Base-by-base conservation (phyloP, 2,113 vertebrate species). In the Neotragus pygmaeus region DNA sequence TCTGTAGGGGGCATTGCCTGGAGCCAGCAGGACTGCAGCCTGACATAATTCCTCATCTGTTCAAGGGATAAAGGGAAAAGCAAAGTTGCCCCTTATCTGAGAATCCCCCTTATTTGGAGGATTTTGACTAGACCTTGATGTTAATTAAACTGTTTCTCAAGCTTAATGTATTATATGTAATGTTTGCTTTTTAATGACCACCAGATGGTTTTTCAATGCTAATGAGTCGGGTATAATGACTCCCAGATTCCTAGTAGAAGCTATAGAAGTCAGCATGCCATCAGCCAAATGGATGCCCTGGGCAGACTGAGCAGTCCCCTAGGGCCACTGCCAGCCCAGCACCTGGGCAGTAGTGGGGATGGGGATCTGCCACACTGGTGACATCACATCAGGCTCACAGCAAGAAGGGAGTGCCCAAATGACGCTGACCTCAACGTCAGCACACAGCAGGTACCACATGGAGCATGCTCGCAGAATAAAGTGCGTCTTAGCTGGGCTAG, bases 101-200 rank as follows among this genome's bases (percentile, higher is more conserved):
- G 90, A 92, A 96, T 91, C 45, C 58, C 94, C 58, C n/a, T 47
- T 83, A 89, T 96, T 73, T 81, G 64, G 78, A 81, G 53, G 83
- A 75, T 94, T 96, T 98, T 97, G 97, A 96, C 90, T 94, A 97
- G 94, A 90, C 90, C 94, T 93, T 96, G 91, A 97, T 97, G 97
- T 90, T 98, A 97, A 98, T 98, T 97, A 98, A 98, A 96, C 98
- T 97, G 97, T 97, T 97, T 98, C 97, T 96, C 93, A 75, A 83
- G 73, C 89, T 87, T 96, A 97, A 97, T 97, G 94, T 96, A 95
- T 97, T 98, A 96, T 98, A 92, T 90, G 96, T 98, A 97, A 98
- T 98, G 97, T 98, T 98, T 98, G 98, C 98, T 98, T 98, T 98
- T 97, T 99, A 99, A 99, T 98, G 98, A 98, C 98, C 98, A 98